These are phyloP conservation scores for Popillia japonica DNA, from an alignment of 1,140 invertebrate genomes.

Conservation along the genomic window DNA sequence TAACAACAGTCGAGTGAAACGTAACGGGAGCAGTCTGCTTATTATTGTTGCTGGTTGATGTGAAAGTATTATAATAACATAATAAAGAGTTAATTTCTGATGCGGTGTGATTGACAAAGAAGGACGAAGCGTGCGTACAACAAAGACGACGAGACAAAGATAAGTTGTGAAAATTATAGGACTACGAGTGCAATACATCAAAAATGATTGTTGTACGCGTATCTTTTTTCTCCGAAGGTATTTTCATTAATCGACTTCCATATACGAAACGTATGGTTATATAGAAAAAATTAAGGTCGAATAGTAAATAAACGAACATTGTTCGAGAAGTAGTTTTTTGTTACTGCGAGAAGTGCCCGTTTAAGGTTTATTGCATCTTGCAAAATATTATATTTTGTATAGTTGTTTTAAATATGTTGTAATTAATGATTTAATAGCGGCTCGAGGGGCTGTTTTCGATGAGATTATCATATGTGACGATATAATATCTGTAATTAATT, in stretches of 20 bases:
- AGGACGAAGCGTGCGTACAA: not conserved
- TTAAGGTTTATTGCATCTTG: constrained; percentile 11
- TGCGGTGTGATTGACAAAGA: constrained; percentile 33
- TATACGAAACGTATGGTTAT: constrained; percentile 12
- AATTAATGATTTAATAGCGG: too few species aligned
- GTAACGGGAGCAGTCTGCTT: constrained; percentile 28
- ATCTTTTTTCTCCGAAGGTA: constrained; percentile 35
- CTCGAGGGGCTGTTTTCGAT: too few species aligned
- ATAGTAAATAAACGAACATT: constrained; percentile 22
- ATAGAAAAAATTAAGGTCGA: constrained; percentile 28
- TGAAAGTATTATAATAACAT: constrained; percentile 35
- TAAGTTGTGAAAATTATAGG: constrained; percentile 32
- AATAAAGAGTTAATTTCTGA: constrained; percentile 35
- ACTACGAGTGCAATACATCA: constrained; percentile 18
- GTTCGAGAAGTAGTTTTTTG: constrained; percentile 20
- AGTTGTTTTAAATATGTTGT: too few species aligned
- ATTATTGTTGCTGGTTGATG: constrained; percentile 30
- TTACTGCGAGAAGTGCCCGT: not conserved
- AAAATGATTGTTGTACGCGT: constrained; percentile 1
- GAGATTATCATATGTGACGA: too few species aligned
- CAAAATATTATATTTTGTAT: not conserved
- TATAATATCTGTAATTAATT: too few species aligned
- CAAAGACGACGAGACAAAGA: constrained; percentile 11
- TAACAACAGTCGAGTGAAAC: constrained; percentile 16
- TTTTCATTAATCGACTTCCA: constrained; percentile 26